Conservation (phyloP, 2,113 vertebrate genomes). For the Eublepharis macularius region DNA sequence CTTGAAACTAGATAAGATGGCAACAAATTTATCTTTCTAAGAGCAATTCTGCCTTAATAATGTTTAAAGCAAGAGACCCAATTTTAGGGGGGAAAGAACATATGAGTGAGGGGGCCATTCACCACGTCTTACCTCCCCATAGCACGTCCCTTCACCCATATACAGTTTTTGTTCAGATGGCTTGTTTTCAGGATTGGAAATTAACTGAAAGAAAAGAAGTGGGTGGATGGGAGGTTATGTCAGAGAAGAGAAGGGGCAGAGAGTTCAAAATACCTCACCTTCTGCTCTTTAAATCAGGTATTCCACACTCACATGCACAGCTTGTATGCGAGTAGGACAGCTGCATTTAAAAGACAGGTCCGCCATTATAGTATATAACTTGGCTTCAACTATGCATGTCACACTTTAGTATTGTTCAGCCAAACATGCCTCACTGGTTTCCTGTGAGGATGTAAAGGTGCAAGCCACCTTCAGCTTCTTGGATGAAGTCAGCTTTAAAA, state of each 20-base stretch:
- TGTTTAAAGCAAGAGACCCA: no score
- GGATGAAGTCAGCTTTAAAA: not conserved
- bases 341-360: not conserved
- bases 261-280: not conserved
- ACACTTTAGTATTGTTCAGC: not conserved
- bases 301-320: not conserved
- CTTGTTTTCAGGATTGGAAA: not conserved
- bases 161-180: no score
- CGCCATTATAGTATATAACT: not conserved
- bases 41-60: not conserved
- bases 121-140: no score
- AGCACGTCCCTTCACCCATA: no score
- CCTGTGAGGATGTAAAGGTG: not conserved
- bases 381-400: not conserved
- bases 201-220: not conserved
- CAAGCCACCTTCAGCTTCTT: not conserved
- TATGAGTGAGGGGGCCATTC: no score
- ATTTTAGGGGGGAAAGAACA: no score
- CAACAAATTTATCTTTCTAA: not conserved
- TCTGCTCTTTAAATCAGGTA: not conserved
- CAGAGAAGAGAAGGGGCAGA: not conserved
- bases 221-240: not conserved
- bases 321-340: not conserved
- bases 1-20: not conserved
- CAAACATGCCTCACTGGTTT: no score